These are phyloP conservation scores for Lysandra bellargus DNA, from an alignment of 2,888 invertebrate species.

Conservation along the genomic window DNA sequence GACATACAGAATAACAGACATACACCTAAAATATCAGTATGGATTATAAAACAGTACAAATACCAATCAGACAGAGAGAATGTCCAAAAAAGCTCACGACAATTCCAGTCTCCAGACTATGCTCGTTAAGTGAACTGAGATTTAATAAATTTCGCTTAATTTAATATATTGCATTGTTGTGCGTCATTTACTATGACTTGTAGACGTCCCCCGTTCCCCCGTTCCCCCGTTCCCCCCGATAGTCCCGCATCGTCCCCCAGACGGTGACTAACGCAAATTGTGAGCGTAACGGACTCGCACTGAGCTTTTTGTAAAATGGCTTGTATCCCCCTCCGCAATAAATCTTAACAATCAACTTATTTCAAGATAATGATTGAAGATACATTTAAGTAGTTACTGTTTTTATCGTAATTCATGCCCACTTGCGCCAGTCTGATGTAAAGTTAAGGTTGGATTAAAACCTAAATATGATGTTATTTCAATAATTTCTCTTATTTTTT, in stretches of 20 bases:
- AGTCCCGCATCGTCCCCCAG: constrained; percentile 42
- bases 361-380: constrained; percentile 25
- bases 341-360: constrained; percentile 27
- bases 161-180: constrained; percentile 32
- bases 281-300: constrained; percentile 55
- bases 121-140: background rate
- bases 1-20: too few species aligned
- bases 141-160: constrained; percentile 1
- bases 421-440: too few species aligned
- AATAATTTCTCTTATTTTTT: too few species aligned
- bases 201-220: constrained; percentile 55
- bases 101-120: background rate
- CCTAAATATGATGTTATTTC: too few species aligned
- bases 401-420: too few species aligned
- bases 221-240: constrained; percentile 40
- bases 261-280: constrained; percentile 50
- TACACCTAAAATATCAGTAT: too few species aligned
- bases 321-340: constrained; percentile 34
- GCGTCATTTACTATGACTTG: constrained; percentile 61
- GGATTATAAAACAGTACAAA: background rate
- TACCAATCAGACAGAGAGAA: background rate
- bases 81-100: background rate
- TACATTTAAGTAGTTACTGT: background rate
- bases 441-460: too few species aligned
- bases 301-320: constrained; percentile 51